A percentile compares a stretch with the other conserved stretches of the same genome.
These are phyloP conservation scores for Python bivittatus DNA, from an alignment of 2,113 vertebrate genomes.

Conservation along the genomic window DNA sequence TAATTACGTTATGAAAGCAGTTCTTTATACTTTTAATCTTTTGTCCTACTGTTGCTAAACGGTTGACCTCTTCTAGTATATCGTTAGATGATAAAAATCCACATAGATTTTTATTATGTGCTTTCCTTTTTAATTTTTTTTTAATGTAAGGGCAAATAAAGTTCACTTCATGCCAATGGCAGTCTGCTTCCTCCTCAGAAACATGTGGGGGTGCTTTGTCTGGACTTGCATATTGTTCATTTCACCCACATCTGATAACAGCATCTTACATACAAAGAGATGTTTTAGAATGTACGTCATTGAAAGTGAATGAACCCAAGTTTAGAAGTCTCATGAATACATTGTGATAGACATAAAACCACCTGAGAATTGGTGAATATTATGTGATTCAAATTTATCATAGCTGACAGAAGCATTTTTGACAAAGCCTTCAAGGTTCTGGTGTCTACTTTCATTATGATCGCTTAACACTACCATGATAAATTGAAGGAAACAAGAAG, in stretches of 20 bases:
- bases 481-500: neutral
- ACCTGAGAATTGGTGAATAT: neutral
- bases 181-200: conserved; percentile 59
- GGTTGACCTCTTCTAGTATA: conserved; percentile 40
- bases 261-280: conserved; percentile 39
- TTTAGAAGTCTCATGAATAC: conserved; percentile 33
- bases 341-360: neutral
- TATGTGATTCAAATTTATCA: neutral
- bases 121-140: conserved; percentile 38
- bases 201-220: conserved; percentile 25
- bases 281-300: conserved; percentile 1
- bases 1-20: neutral
- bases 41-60: conserved; percentile 4
- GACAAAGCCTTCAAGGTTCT: neutral
- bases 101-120: conserved; percentile 7
- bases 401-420: neutral
- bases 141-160: conserved; percentile 45
- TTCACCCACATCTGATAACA: conserved; percentile 50
- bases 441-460: neutral
- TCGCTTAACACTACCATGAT: neutral
- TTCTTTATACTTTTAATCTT: conserved; percentile 10
- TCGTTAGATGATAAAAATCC: conserved; percentile 33
- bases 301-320: neutral
- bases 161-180: conserved; percentile 41
- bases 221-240: conserved; percentile 43